phyloP scores from a whole-genome alignment of 2,113 vertebrate genomes.

The Camelus bactrianus region DNA sequence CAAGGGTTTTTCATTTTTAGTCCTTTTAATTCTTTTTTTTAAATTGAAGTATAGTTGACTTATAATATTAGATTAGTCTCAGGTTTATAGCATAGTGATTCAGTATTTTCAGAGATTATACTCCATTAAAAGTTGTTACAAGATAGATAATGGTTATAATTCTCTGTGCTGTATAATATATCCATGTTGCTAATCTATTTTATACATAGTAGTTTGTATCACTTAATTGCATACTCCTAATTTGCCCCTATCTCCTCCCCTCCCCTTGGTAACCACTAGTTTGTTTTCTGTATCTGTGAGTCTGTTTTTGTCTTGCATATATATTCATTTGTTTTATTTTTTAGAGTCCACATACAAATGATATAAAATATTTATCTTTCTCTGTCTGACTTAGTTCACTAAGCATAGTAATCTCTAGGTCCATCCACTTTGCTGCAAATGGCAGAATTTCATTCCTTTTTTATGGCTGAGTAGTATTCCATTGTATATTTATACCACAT shows the following conservation, averaged over 20 bases:
- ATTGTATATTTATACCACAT: no score
- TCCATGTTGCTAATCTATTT: background rate
- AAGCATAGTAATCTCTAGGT: background rate
- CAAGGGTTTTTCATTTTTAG: background rate
- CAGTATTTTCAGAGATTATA: background rate
- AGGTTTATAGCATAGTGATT: background rate
- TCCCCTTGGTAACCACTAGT: background rate
- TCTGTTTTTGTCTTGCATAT: background rate
- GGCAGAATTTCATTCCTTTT: no score
- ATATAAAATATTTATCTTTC: background rate
- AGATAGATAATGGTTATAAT: background rate
- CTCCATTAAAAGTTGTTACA: background rate
- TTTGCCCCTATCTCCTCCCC: background rate
- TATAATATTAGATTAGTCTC: background rate
- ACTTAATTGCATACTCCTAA: background rate
- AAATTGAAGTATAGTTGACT: background rate
- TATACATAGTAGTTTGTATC: background rate
- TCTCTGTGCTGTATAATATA: background rate
- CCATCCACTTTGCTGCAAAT: no score
- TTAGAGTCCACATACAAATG: background rate
- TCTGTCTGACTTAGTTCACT: background rate
- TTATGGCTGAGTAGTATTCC: no score
- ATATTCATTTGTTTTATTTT: background rate
- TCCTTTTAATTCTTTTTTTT: background rate
- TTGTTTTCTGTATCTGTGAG: background rate